These are phyloP conservation scores for Callionymus lyra DNA, from an alignment of 2,113 vertebrate species.

Conservation along the genomic window DNA sequence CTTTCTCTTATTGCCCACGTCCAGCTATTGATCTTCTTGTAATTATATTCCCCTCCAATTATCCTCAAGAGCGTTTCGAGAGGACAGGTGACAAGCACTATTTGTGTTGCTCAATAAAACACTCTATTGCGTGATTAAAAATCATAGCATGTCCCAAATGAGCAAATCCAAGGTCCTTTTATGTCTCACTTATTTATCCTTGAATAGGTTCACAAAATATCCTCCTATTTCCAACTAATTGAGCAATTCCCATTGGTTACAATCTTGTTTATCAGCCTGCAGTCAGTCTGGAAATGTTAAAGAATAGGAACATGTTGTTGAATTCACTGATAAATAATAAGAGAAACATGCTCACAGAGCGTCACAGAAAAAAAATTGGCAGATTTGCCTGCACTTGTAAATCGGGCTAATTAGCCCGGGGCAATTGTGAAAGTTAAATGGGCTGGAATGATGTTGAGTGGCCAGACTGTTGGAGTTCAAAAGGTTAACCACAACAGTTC, in stretches of 20 bases:
- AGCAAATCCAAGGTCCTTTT: constrained; percentile 28
- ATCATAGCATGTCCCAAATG: constrained; percentile 36
- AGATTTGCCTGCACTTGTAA: constrained; percentile 1
- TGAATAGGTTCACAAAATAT: constrained; percentile 12
- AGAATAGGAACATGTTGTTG: no score
- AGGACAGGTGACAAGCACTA: constrained; percentile 43
- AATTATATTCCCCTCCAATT: constrained; percentile 44
- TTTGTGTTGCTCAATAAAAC: constrained; percentile 41
- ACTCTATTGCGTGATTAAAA: constrained; percentile 53
- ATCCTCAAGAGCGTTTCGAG: constrained; percentile 40
- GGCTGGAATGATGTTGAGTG: constrained; percentile 9
- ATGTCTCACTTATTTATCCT: constrained; percentile 8
- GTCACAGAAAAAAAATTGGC: background rate
- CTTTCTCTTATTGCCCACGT: constrained; percentile 24
- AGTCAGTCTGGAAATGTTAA: no score
- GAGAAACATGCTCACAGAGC: no score
- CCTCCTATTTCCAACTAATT: no score
- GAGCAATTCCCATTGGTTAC: no score
- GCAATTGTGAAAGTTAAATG: constrained; percentile 16
- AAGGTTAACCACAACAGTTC: constrained; percentile 5
- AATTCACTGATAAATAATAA: no score
- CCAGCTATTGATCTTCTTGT: constrained; percentile 43
- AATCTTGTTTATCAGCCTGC: no score
- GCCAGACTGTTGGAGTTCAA: background rate
- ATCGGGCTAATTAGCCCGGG: background rate